These are phyloP conservation scores for Ricordea florida DNA, from an alignment of 92 coral and sea anemone genomes.

Conservation along the genomic window DNA sequence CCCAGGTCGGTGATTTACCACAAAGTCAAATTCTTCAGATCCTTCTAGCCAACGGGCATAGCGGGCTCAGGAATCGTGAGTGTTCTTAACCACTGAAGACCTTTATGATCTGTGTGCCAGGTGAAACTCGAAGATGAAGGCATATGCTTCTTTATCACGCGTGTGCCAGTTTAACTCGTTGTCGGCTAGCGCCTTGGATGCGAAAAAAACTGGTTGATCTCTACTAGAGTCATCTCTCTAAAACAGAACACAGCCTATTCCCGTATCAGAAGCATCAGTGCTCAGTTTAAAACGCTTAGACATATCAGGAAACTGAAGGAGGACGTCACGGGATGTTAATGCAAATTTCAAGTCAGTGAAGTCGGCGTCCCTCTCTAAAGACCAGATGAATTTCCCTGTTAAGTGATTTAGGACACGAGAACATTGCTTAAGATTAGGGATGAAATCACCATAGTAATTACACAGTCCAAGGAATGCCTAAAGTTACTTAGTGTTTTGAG, in stretches of 20 bases:
- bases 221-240: slow-evolving; percentile 33
- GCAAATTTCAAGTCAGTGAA: slow-evolving; percentile 59
- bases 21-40: slow-evolving; percentile 42
- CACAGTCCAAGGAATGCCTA: slow-evolving; percentile 53
- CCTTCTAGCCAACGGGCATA: slow-evolving; percentile 54
- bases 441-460: slow-evolving; percentile 39
- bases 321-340: slow-evolving; percentile 32
- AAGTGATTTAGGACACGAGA: slow-evolving; percentile 47
- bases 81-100: slow-evolving; percentile 32
- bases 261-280: slow-evolving; percentile 62
- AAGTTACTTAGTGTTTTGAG: slow-evolving; percentile 25
- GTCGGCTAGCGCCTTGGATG: slow-evolving; percentile 37
- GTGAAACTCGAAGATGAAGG: slow-evolving; percentile 33
- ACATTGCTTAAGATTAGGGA: slow-evolving; percentile 35
- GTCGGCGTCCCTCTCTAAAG: slow-evolving; percentile 43
- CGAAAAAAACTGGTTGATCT: slow-evolving; percentile 45
- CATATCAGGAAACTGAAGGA: slow-evolving; percentile 63
- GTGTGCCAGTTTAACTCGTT: slow-evolving; percentile 54
- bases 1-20: slow-evolving; percentile 19
- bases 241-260: slow-evolving; percentile 56
- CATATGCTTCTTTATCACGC: slow-evolving; percentile 47
- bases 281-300: slow-evolving; percentile 46
- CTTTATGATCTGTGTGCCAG: slow-evolving; percentile 36
- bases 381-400: slow-evolving; percentile 48
- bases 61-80: slow-evolving; percentile 55